Conservation (phyloP, 92 coral and sea anemone species). For the Nematostella vectensis region DNA sequence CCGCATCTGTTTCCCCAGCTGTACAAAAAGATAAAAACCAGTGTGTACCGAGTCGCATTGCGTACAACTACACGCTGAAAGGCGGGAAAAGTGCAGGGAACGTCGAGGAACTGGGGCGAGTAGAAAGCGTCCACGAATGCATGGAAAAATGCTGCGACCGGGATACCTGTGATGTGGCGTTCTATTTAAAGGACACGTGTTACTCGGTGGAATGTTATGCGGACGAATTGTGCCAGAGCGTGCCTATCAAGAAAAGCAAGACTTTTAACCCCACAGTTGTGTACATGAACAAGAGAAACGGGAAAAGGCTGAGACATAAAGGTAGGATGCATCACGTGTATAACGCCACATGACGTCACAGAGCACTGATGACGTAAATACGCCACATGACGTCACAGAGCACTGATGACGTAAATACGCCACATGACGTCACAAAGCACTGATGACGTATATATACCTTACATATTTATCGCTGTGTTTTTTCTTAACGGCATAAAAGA, state of each 20-base stretch:
- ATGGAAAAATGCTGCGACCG: constrained; percentile 77
- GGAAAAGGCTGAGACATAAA: constrained; percentile 61
- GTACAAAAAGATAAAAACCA: constrained; percentile 23
- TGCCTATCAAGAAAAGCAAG: constrained; percentile 42
- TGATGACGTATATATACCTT: too few species aligned
- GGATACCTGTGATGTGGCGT: constrained; percentile 78
- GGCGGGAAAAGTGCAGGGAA: constrained; percentile 92
- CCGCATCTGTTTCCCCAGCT: too few species aligned
- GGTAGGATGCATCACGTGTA: too few species aligned
- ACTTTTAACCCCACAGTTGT: constrained; percentile 66
- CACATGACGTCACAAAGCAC: too few species aligned
- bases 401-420: too few species aligned
- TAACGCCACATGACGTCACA: too few species aligned
- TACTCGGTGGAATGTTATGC: constrained; percentile 87
- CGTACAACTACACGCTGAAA: constrained; percentile 70
- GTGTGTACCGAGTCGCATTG: constrained; percentile 85
- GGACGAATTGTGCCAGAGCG: constrained; percentile 84
- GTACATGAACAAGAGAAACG: constrained; percentile 73
- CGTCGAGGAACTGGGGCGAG: constrained; percentile 60
- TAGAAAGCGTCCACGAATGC: constrained; percentile 77
- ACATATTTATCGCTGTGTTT: too few species aligned
- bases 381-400: too few species aligned
- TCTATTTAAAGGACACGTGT: constrained; percentile 61
- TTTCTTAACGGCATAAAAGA: too few species aligned
- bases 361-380: too few species aligned